Conservation (phyloP, 2,113 vertebrate genomes). For the Hylia prasina region DNA sequence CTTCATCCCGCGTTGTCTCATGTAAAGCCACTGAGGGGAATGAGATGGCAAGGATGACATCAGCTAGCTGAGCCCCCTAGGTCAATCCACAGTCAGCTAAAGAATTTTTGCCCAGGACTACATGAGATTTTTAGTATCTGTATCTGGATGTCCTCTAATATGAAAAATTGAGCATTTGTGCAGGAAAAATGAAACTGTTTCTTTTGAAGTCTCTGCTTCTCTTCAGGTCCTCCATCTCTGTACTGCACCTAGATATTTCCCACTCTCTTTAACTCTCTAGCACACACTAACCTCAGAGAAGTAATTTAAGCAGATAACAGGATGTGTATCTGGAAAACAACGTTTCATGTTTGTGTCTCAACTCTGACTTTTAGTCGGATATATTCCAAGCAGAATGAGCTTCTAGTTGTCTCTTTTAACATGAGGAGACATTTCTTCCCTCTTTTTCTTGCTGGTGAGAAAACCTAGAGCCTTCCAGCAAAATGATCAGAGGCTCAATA, state of each 20-base stretch:
- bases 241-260: background rate
- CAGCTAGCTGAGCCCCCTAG: background rate
- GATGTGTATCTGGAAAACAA: background rate
- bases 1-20: background rate
- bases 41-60: background rate
- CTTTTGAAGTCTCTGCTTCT: background rate
- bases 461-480: background rate
- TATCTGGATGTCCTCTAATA: background rate
- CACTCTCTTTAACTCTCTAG: background rate
- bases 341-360: background rate
- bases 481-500: background rate
- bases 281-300: background rate
- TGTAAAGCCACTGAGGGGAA: background rate
- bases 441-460: background rate
- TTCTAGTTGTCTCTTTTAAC: background rate
- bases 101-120: background rate
- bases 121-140: background rate
- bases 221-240: background rate
- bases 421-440: background rate
- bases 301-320: background rate
- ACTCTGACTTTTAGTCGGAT: background rate
- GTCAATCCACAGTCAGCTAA: background rate
- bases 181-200: background rate
- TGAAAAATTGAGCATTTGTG: background rate
- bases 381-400: background rate